Base-by-base conservation (phyloP, 2,113 vertebrate species). In the Microcebus murinus region DNA sequence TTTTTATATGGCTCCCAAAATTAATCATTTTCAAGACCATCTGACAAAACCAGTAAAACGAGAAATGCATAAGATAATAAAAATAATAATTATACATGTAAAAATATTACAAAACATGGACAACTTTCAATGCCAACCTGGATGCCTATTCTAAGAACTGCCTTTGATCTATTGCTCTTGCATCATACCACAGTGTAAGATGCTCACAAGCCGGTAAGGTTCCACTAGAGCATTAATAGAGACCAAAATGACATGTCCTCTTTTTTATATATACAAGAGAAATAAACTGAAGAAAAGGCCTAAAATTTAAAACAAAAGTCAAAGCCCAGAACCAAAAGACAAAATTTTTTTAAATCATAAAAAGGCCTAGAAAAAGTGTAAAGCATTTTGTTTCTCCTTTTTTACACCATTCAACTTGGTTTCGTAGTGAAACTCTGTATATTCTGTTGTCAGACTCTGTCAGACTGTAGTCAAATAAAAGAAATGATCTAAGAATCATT, bases 81-180 rank as follows among this genome's bases (percentile, higher is more conserved):
- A 39, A 79, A 67, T 93, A 79, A 67, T 93, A 97, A 97, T 97
- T 96, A 97, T 5, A 87, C 70, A 89, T n/a, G 55, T 96, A 90
- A 96, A 97, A 96, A 68, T 81, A 85, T 88, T 90, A 84, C 95
- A 95, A 91, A 97, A 95, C 68, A 55, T 39, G 68, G 42, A 87
- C 77, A 79, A 55, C 80, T 94, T 96, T 84, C 96, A 94, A 4
- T 83, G 93, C 61, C 90, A 65, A 77, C 45, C 91, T 88, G 81
- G 31, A 87, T 50, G 77, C 61, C 61, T 68, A 34, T 39, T 94
- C 67, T 59, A 63, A 94, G 79, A 39, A 14, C 61, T 34, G 50
- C 57, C 93, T 96, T 93, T 97, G 91, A 94, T 93, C 74, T 84
- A 63, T 12, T 6, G 11, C 42, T 76, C 96, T 84, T 91, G 61